These are phyloP conservation scores for Magallana ariakensis DNA, from an alignment of 1,140 invertebrate genomes.

Conservation along the genomic window DNA sequence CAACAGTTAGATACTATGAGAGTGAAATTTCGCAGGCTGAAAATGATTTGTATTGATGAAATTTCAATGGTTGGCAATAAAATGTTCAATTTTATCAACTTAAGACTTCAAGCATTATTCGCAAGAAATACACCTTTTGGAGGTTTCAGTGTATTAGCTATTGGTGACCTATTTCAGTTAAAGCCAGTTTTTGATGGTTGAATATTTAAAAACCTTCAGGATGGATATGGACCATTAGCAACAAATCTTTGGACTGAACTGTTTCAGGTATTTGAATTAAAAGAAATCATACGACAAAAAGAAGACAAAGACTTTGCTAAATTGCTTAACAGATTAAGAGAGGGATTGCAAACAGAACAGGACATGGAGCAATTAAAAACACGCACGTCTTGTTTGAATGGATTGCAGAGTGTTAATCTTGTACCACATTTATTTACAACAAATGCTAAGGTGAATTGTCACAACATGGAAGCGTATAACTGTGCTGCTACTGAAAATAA, in stretches of 20 bases:
- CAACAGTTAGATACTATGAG: conserved; percentile 49
- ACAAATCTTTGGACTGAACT: conserved; percentile 56
- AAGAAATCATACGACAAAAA: conserved; percentile 61
- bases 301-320: conserved; percentile 54
- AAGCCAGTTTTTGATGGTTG: conserved; percentile 55
- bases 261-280: conserved; percentile 59
- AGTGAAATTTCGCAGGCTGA: no score
- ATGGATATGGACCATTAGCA: conserved; percentile 40
- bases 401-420: conserved; percentile 20
- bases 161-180: no score
- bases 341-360: conserved; percentile 28
- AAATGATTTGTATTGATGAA: no score
- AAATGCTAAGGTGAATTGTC: conserved; percentile 40
- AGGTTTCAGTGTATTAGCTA: conserved; percentile 57
- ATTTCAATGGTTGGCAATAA: no score
- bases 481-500: background rate
- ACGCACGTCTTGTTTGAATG: background rate
- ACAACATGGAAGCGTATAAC: background rate
- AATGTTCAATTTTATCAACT: no score
- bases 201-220: conserved; percentile 46
- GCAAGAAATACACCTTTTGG: conserved; percentile 55
- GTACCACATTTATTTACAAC: conserved; percentile 45
- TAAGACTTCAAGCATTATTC: no score
- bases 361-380: conserved; percentile 26
- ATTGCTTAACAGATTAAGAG: conserved; percentile 54